phyloP scores from a whole-genome alignment of 1,140 invertebrate genomes.

The Eciton burchellii region DNA sequence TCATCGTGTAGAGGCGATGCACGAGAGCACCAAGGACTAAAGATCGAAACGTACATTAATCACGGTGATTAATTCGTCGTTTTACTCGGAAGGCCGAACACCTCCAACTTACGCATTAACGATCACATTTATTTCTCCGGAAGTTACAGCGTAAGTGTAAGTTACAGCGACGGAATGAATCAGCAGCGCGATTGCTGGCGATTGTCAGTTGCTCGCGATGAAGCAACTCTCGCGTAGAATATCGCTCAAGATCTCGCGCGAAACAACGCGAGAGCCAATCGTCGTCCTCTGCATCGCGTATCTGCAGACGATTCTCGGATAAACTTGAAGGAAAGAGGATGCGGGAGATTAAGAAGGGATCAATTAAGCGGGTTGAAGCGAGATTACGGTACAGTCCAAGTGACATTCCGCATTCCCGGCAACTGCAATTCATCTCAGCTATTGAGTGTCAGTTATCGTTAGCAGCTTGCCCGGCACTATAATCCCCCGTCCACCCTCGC shows the following conservation, averaged over 20 bases:
- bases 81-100: slow-evolving; percentile 52
- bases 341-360: not conserved
- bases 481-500: slow-evolving; percentile 39
- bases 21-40: slow-evolving; percentile 51
- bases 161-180: slow-evolving; percentile 37
- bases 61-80: slow-evolving; percentile 59
- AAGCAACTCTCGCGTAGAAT: not conserved
- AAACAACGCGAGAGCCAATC: too few relatives aligned
- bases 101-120: slow-evolving; percentile 59
- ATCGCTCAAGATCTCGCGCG: not conserved
- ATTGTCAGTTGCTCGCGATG: not conserved
- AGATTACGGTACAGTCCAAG: slow-evolving; percentile 1
- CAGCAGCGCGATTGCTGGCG: not conserved
- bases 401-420: slow-evolving; percentile 30
- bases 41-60: slow-evolving; percentile 57
- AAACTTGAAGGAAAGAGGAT: not conserved
- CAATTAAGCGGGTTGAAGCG: not conserved
- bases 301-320: not conserved
- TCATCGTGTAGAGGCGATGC: slow-evolving; percentile 58
- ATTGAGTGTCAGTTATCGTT: slow-evolving; percentile 42
- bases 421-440: slow-evolving; percentile 41
- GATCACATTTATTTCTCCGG: slow-evolving; percentile 48
- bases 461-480: slow-evolving; percentile 28
- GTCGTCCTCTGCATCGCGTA: too few relatives aligned
- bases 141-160: slow-evolving; percentile 30